A percentile compares a stretch with the other conserved stretches of the same genome.
phyloP scores from a whole-genome alignment of 2,113 vertebrate species.

The Ameiurus melas region DNA sequence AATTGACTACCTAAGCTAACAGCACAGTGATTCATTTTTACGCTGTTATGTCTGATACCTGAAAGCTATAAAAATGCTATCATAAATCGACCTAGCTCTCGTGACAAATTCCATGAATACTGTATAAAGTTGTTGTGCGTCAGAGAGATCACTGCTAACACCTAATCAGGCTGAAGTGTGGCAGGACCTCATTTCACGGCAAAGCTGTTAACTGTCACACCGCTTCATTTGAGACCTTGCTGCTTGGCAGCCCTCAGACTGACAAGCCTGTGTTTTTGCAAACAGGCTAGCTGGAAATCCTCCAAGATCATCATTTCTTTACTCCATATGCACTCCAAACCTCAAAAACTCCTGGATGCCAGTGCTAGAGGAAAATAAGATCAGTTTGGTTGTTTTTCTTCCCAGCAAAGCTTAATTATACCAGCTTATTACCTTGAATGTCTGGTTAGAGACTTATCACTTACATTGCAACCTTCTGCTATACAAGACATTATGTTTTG shows the following conservation, averaged over 20 bases:
- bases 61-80: background rate
- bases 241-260: slow-evolving; percentile 32
- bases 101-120: background rate
- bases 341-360: no score
- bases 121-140: slow-evolving; percentile 31
- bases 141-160: slow-evolving; percentile 6
- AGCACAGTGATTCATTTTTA: background rate
- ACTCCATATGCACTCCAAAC: background rate
- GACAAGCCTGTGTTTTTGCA: slow-evolving; percentile 18
- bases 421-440: slow-evolving; percentile 22
- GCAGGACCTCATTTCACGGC: slow-evolving; percentile 17
- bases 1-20: background rate
- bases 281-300: slow-evolving; percentile 12
- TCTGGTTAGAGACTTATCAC: slow-evolving; percentile 15
- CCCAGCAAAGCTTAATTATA: slow-evolving; percentile 6
- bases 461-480: background rate
- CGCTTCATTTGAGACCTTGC: slow-evolving; percentile 27
- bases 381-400: background rate
- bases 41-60: background rate
- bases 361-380: background rate
- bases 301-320: slow-evolving; percentile 23
- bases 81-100: background rate
- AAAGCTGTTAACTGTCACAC: slow-evolving; percentile 25
- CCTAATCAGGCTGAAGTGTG: slow-evolving; percentile 25
- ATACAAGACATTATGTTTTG: background rate